Evolutionary conservation across 92 coral and sea anemone species (phyloP), one percentile per base, ranked within the genome.

Genomic region (Palythoa grandiflora): DNA sequence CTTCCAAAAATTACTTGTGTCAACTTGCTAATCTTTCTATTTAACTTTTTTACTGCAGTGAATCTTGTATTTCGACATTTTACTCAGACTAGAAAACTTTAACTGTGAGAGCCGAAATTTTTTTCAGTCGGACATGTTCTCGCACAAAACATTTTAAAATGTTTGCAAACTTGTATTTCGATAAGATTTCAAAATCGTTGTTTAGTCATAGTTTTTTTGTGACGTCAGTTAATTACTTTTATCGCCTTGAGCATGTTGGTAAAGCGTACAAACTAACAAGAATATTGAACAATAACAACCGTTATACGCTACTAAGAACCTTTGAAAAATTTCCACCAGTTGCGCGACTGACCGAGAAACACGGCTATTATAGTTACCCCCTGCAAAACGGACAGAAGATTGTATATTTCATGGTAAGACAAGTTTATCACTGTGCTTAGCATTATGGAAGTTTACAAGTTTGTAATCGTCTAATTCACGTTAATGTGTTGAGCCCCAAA

Each of bases 401-500:
- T 36, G 72, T 60, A 50, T 9, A 19, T 2, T 35, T 15, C 21
- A 71, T 48, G 75, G 60, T 81, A 47, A 77, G 68, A 5, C 66
- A 12, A 36, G 48, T 20, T 53, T 52, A 54, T 81, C 36, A 65
- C 20, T 14, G 28, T 13, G 40, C 66, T n/a, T 48, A 66, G 60
- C 21, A 20, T 36, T 71, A 68, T 47, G 85, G 74, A 65, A 61
- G 85, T 60, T 39, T 63, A 61, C 53, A 12, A 68, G 44, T 47
- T 9, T 6, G 21, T 81, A 81, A 81, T 81, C 86, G 16, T 81
- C 75, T 81, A 80, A 80, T 44, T 54, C 39, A 19, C 15, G 36
- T 65, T 6, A 14, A 81, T 44, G 17, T 65, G 11, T 54, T 47
- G 59, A 10, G 20, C 17, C 86, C 16, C 4, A n/a, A 44, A 44